Evolutionary conservation across 1,140 invertebrate genomes (phyloP), one percentile per base, ranked within the genome.

Genomic region (Megalopta genalis): DNA sequence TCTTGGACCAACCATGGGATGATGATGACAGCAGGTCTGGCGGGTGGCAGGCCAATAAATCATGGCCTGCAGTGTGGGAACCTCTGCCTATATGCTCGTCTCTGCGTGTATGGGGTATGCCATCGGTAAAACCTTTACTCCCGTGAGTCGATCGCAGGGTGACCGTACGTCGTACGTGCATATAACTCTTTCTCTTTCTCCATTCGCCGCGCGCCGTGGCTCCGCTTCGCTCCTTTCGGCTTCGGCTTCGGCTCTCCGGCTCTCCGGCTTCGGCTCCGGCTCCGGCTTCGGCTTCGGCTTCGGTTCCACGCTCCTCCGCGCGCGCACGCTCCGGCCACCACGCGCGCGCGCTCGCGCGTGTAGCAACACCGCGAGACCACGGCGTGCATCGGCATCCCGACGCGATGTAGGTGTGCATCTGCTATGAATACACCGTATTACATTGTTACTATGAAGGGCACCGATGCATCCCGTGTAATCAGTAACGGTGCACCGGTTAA

Each of bases 41-140:
- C 88, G 86, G 87, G 87, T 90, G 89, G 87, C 87, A 90, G 88
- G 87, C 88, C 88, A 90, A 91, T 92, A 91, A 91, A 91, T 92
- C 90, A 91, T 90, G 84, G 71, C 70, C 80, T 71, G 85, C 85
- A 84, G 86, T 88, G 88, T 89, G 88, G 88, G 89, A 90, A 91
- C 87, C 82, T 82, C 78, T 84, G 78, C 73, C 72, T 81, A 81
- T 77, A 77, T 77, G 82, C 68, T 81, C 49, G 46, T 84, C 79
- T 71, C 66, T 76, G 72, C 82, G 81, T 78, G 76, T 83, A 84
- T 81, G 73, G 78, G 82, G 68, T 80, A 81, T 76, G 82, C 76
- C 83, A 84, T 84, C 82, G 71, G 83, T 84, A 85, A 85, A 85
- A 84, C 77, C 77, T 85, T 84, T 84, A 81, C 82, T 84, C 83